Evolutionary conservation across 2,797 vertebrate genomes (phyloP).

Genomic region (Catharus ustulatus): DNA sequence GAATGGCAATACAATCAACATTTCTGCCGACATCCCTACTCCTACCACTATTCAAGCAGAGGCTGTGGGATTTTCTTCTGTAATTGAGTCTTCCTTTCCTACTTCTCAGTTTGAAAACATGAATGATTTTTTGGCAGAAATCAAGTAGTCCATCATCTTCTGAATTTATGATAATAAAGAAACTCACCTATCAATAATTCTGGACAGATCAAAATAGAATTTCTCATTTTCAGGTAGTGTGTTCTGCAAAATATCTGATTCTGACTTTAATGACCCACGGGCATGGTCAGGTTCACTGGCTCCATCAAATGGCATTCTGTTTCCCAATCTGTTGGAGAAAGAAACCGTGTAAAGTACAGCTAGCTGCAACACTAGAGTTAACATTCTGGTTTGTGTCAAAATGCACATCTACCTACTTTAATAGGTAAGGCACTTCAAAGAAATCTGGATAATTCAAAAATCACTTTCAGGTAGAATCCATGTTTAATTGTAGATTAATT

Average conservation of each 20-base stretch:
- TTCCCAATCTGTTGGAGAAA: slow-evolving; percentile 70
- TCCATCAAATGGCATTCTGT: slow-evolving; percentile 75
- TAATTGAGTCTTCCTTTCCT: neutral
- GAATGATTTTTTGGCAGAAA: neutral
- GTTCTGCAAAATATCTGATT: slow-evolving; percentile 76
- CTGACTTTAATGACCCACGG: slow-evolving; percentile 70
- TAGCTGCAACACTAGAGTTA: neutral
- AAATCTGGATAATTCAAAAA: neutral
- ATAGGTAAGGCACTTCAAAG: neutral
- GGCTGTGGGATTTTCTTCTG: neutral
- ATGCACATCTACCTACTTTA: neutral
- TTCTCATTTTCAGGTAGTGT: slow-evolving; percentile 77
- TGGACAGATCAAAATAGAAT: slow-evolving; percentile 77
- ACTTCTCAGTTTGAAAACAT: neutral
- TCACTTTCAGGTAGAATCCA: neutral
- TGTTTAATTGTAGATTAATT: neutral
- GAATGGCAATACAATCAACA: neutral
- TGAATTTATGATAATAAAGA: neutral
- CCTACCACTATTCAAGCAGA: neutral
- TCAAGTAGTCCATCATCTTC: neutral
- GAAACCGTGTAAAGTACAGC: neutral
- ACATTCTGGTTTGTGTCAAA: neutral
- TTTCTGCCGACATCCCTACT: neutral
- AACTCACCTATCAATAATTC: slow-evolving; percentile 77
- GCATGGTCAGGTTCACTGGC: slow-evolving; percentile 74